Evolutionary conservation across 2,797 vertebrate genomes (phyloP).

Genomic region (Galagoides demidoff): DNA sequence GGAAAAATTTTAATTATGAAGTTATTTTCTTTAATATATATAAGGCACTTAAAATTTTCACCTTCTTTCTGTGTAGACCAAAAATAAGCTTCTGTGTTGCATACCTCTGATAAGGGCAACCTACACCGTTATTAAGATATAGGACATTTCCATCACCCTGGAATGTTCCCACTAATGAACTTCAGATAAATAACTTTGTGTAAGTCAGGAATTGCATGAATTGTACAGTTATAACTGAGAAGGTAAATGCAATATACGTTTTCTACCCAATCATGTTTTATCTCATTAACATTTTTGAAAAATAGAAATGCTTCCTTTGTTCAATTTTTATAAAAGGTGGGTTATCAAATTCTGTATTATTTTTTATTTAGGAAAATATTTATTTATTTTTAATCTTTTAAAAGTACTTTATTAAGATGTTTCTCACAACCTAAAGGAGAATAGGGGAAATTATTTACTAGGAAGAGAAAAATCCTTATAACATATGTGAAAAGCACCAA

Average conservation of each 20-base stretch:
- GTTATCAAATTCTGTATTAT: not conserved
- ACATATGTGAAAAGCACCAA: too few species aligned
- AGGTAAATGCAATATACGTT: not conserved
- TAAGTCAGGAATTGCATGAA: not conserved
- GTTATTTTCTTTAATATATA: not conserved
- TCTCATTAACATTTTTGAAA: not conserved
- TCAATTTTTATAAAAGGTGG: not conserved
- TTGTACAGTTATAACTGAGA: not conserved
- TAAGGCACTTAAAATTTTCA: conserved; percentile 13
- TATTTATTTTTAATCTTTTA: too few species aligned
- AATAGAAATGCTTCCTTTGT: not conserved
- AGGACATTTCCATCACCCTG: not conserved
- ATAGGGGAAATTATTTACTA: not conserved
- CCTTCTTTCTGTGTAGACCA: not conserved
- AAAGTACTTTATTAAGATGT: not conserved
- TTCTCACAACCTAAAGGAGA: conserved; percentile 52
- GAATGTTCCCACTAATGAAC: not conserved
- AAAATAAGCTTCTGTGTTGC: not conserved
- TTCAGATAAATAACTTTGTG: not conserved
- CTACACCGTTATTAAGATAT: not conserved
- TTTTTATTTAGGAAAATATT: not conserved
- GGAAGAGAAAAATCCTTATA: too few species aligned
- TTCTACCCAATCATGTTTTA: not conserved
- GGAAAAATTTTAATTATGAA: not conserved
- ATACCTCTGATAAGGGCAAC: not conserved